Evolutionary conservation across 2,797 vertebrate genomes (phyloP).

Genomic region (Aphelocoma californica): DNA sequence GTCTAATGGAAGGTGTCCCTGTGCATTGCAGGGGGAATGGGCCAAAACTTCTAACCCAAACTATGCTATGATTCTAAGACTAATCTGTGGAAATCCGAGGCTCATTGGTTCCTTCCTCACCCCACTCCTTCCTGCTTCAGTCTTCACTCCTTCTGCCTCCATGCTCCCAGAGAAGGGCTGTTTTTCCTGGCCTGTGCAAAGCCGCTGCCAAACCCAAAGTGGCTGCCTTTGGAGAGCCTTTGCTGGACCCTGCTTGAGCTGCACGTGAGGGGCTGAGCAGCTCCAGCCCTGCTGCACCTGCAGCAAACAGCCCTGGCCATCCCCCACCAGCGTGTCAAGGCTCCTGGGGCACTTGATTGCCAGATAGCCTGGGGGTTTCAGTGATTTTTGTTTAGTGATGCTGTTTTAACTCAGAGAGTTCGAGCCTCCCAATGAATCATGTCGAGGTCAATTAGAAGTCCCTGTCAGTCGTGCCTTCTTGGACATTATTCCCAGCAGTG

Average conservation of each 20-base stretch:
- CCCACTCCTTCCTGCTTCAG: not conserved
- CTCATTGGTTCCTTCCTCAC: not conserved
- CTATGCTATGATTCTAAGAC: not conserved
- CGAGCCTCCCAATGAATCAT: not conserved
- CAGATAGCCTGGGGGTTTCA: not conserved
- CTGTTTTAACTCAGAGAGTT: not conserved
- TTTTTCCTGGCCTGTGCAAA: not conserved
- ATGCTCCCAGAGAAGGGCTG: not conserved
- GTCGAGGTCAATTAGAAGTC: not conserved
- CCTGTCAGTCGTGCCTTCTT: not conserved
- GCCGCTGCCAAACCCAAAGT: not conserved
- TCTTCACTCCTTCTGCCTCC: not conserved
- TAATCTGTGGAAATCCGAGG: not conserved
- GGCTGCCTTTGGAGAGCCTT: not conserved
- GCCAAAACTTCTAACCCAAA: not conserved
- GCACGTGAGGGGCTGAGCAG: not conserved
- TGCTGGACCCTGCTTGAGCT: not conserved
- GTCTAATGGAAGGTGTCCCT: not conserved
- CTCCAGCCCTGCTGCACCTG: not conserved
- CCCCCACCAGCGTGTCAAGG: accelerated
- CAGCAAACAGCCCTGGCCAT: not conserved
- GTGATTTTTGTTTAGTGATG: not conserved
- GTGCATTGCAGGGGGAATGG: not conserved
- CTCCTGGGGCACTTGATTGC: not conserved
- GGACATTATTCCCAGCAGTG: not conserved